Base-by-base conservation (phyloP, 1,140 invertebrate genomes). In the Eufriesea mexicana region DNA sequence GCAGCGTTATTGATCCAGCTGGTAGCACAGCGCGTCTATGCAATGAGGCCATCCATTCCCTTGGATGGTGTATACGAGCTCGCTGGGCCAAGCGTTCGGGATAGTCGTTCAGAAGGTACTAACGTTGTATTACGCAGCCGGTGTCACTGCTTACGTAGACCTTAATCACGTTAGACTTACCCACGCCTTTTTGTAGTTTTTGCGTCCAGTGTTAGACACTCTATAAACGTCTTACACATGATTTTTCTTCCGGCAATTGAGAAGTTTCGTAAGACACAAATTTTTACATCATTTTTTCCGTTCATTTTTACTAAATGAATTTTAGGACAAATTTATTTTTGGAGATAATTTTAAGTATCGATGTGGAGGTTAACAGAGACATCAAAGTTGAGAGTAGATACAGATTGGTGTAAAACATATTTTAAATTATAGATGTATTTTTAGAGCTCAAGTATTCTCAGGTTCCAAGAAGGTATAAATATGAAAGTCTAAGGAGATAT, bases 1-100 rank as follows among this genome's bases (percentile, higher is more conserved):
- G 45, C 81, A 42, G 35, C 73, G 83, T 84, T 87, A 87, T 87
- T 87, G 86, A 87, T 87, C 86, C 83, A 73, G 35, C 78, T 85
- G 86, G 74, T 76, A 61, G 71, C 66, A 23, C 12, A 49, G 45
- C 71, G 54, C 73, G 84, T 83, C 66, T 87, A 86, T 86, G 85
- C 86, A 88, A 86, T 55, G 79, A 88, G 87, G 79, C 75, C 78
- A 89, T 59, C 66, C 71, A 70, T 83, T 70, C 67, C 54, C 51
- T 49, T 51, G 55, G 62, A 79, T 55, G 28, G 51, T 81, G 28
- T 51, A 51, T 45, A 62, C 49, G 51, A 35, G 51, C 20, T 67
- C 42, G 42, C 62, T 67, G 25, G 42, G 18, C 70, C 18, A 59
- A 51, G 42, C 35, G 54, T 49, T 47, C 45, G 8, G 16, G 35